Conservation (phyloP, 2,888 invertebrate species). For the Eupeodes latifasciatus region DNA sequence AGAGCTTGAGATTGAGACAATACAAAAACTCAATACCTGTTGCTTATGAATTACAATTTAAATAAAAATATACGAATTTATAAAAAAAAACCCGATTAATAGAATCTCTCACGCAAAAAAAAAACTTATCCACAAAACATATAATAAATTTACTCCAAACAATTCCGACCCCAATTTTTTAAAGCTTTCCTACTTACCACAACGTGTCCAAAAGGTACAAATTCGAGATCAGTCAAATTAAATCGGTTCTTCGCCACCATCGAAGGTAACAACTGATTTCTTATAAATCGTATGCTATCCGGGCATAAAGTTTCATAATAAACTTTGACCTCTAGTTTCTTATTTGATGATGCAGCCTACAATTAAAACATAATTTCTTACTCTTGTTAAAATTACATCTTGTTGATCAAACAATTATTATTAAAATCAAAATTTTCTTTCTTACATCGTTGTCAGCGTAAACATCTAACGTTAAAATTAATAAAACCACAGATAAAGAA, state of each 20-base stretch:
- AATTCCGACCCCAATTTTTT: background rate
- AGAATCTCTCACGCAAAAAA: too few relatives aligned
- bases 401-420: background rate
- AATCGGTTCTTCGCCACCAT: constrained; percentile 79
- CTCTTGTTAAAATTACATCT: background rate
- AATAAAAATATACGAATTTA: too few relatives aligned
- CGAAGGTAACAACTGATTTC: constrained; percentile 79
- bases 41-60: too few relatives aligned
- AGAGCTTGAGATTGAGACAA: too few relatives aligned
- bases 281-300: constrained; percentile 81
- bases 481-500: constrained; percentile 38
- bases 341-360: background rate
- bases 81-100: too few relatives aligned
- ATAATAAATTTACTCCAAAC: background rate
- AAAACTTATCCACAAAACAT: background rate
- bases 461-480: background rate
- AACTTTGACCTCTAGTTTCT: constrained; percentile 79
- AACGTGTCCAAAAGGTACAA: constrained; percentile 83
- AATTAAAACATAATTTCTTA: background rate
- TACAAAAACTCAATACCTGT: too few relatives aligned
- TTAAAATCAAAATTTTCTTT: background rate
- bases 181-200: constrained; percentile 74
- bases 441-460: constrained; percentile 39
- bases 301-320: constrained; percentile 83
- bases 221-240: constrained; percentile 79